Percentiles rank a stretch among this genome's conserved stretches.
phyloP scores from a whole-genome alignment of 2,113 vertebrate species.

The Riparia riparia region DNA sequence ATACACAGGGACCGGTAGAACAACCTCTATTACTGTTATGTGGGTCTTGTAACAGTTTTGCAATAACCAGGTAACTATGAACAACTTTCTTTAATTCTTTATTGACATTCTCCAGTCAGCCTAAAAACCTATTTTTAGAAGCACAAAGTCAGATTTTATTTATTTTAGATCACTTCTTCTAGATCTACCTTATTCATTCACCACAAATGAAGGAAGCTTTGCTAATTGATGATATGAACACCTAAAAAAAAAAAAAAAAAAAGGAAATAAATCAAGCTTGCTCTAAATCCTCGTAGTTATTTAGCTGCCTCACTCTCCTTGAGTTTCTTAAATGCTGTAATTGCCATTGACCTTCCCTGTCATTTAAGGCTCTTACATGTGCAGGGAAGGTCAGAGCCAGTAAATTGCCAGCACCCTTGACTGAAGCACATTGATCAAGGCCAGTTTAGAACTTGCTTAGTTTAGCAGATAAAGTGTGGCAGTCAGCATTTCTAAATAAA shows the following conservation, averaged over 20 bases:
- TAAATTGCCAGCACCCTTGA: not conserved
- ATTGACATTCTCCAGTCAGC: not conserved
- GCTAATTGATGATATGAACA: not conserved
- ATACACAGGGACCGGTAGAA: not conserved
- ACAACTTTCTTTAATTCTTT: not conserved
- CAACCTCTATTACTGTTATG: not conserved
- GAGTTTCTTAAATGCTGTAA: not conserved
- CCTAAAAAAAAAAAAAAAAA: not conserved
- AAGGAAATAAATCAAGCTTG: not conserved
- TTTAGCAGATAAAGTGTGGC: slow-evolving; percentile 42
- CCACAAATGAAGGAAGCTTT: not conserved
- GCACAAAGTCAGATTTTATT: not conserved
- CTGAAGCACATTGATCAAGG: slow-evolving; percentile 15
- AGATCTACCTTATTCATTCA: not conserved
- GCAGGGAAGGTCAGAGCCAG: not conserved
- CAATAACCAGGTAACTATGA: not conserved
- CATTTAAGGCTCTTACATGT: not conserved
- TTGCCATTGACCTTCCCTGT: not conserved
- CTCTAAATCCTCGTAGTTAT: not conserved
- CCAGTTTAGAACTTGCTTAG: slow-evolving; percentile 22
- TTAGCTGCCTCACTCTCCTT: not conserved
- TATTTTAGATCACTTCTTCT: not conserved
- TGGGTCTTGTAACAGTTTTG: not conserved
- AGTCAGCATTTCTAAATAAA: slow-evolving; percentile 30
- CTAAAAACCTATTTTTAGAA: not conserved